Evolutionary conservation across 2,113 vertebrate species (phyloP).

Genomic region (Tragelaphus imberbis): DNA sequence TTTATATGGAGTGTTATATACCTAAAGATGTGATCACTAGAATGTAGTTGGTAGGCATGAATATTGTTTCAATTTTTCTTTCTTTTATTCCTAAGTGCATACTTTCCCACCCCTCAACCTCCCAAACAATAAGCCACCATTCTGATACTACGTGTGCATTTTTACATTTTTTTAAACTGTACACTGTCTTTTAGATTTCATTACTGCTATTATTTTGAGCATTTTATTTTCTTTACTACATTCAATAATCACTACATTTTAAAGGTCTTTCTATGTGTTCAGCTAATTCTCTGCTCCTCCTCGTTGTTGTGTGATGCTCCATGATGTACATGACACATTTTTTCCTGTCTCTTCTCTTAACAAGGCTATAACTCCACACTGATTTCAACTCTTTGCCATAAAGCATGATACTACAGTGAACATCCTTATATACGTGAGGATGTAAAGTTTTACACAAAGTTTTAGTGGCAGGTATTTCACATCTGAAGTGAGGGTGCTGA

Average conservation of each 20-base stretch:
- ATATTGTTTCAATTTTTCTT: not conserved
- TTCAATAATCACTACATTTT: not conserved
- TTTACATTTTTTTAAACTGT: not conserved
- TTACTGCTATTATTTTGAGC: not conserved
- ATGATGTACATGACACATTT: not conserved
- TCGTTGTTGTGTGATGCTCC: not conserved
- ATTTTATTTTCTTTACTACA: not conserved
- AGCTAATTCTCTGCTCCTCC: not conserved
- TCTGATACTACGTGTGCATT: not conserved
- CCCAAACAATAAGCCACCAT: not conserved
- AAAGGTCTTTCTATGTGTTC: not conserved
- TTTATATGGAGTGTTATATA: not conserved
- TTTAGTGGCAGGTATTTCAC: not conserved
- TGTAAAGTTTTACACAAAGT: not conserved
- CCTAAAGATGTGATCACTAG: not conserved
- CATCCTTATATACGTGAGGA: not conserved
- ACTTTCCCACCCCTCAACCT: not conserved
- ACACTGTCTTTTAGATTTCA: not conserved
- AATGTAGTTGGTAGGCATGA: not conserved
- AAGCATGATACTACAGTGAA: not conserved
- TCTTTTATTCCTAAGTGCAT: not conserved
- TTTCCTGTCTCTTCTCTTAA: not conserved
- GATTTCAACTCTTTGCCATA: not conserved
- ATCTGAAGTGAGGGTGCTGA: not conserved
- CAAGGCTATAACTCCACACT: not conserved